Evolutionary conservation across 2,888 invertebrate species (phyloP).

Genomic region (Chamaedrilus cognettii): DNA sequence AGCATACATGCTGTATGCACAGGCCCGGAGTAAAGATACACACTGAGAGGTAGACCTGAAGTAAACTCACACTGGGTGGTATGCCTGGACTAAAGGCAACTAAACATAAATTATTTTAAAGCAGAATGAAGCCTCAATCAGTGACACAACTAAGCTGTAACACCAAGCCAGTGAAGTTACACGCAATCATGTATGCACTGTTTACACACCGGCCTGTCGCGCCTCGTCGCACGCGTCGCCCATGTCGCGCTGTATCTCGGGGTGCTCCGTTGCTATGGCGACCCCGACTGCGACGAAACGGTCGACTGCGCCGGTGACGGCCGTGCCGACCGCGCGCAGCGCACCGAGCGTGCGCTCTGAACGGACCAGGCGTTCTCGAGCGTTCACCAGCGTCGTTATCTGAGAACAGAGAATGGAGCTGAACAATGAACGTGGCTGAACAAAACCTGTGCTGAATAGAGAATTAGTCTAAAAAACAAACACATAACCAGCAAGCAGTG

Average conservation of each 20-base stretch:
- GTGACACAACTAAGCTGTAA: too few relatives aligned
- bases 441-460: not conserved
- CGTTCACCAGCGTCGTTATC: slow-evolving; percentile 91
- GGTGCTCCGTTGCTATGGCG: slow-evolving; percentile 97
- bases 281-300: slow-evolving; percentile 98
- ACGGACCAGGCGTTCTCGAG: slow-evolving; percentile 64
- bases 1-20: too few relatives aligned
- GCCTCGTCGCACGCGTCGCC: slow-evolving; percentile 98
- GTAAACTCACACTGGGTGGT: too few relatives aligned
- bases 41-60: too few relatives aligned
- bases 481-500: not conserved
- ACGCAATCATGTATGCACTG: too few relatives aligned
- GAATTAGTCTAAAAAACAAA: not conserved
- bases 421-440: too few relatives aligned
- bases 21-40: too few relatives aligned
- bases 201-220: slow-evolving; percentile 77
- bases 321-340: slow-evolving; percentile 90
- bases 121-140: too few relatives aligned
- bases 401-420: slow-evolving; percentile 57
- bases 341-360: slow-evolving; percentile 68
- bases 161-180: too few relatives aligned
- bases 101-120: too few relatives aligned
- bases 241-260: slow-evolving; percentile 96
- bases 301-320: slow-evolving; percentile 95
- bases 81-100: too few relatives aligned